A percentile compares a stretch with the other conserved stretches of the same genome.
These are phyloP conservation scores for Helobdella robusta DNA, from an alignment of 2,888 invertebrate genomes.

Conservation along the genomic window DNA sequence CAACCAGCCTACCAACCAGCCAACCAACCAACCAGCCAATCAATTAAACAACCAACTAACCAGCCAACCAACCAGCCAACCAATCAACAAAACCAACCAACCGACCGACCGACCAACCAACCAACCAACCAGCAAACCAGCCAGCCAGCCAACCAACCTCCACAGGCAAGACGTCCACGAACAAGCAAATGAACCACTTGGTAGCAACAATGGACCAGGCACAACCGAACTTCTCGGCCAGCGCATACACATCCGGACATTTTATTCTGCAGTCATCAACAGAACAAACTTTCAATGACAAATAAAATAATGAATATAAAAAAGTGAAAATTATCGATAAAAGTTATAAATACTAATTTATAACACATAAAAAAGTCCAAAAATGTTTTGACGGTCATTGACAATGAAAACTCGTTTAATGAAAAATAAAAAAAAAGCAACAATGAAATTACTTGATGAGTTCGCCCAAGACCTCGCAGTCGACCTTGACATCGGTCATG, in stretches of 20 bases:
- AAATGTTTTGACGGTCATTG: too few relatives aligned
- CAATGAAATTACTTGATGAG: conserved; percentile 57
- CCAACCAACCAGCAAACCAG: too few relatives aligned
- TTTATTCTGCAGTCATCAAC: conserved; percentile 56
- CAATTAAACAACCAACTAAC: too few relatives aligned
- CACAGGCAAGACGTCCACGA: conserved; percentile 81
- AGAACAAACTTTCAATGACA: background rate
- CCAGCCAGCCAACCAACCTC: conserved; percentile 63
- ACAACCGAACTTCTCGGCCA: conserved; percentile 69
- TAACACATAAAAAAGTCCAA: too few relatives aligned
- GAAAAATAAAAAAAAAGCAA: background rate
- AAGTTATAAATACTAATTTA: too few relatives aligned
- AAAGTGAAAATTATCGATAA: background rate
- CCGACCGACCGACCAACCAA: too few relatives aligned
- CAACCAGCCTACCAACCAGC: too few relatives aligned
- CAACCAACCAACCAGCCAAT: too few relatives aligned
- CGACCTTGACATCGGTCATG: conserved; percentile 78
- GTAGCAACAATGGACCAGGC: conserved; percentile 83
- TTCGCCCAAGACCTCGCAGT: conserved; percentile 79
- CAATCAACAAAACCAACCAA: too few relatives aligned
- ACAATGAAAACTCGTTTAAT: too few relatives aligned
- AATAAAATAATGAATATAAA: background rate
- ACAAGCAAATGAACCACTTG: conserved; percentile 90
- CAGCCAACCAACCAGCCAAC: too few relatives aligned
- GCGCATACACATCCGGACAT: conserved; percentile 69